These are phyloP conservation scores for Chymomyza procnemis DNA, from an alignment of 2,888 invertebrate species.

Conservation along the genomic window DNA sequence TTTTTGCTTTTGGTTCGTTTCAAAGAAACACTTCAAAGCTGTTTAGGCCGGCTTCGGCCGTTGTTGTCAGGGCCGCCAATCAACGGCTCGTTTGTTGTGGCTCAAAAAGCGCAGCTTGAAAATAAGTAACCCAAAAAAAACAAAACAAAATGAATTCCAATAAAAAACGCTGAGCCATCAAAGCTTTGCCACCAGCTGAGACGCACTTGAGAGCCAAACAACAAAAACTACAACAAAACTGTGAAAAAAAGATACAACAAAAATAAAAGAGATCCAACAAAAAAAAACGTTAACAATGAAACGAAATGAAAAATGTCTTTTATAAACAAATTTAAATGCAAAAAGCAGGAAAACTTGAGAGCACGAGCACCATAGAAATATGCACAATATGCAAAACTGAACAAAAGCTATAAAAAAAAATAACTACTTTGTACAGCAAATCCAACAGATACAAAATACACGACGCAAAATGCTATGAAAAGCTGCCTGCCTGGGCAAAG, in stretches of 20 bases:
- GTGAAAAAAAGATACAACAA: slow-evolving; percentile 31
- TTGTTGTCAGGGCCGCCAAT: slow-evolving; percentile 56
- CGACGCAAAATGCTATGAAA: slow-evolving; percentile 23
- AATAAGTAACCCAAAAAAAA: slow-evolving; percentile 56
- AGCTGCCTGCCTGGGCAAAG: slow-evolving; percentile 37
- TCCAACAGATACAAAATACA: background rate
- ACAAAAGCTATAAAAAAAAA: slow-evolving; percentile 31
- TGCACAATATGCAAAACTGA: slow-evolving; percentile 60
- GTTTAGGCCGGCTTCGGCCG: slow-evolving; percentile 2
- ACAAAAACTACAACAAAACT: slow-evolving; percentile 9
- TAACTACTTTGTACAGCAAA: background rate
- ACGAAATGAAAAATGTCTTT: slow-evolving; percentile 27
- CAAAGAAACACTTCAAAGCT: slow-evolving; percentile 33
- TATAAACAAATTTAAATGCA: slow-evolving; percentile 25
- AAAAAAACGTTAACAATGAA: slow-evolving; percentile 20
- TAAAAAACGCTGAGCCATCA: slow-evolving; percentile 68
- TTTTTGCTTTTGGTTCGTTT: background rate
- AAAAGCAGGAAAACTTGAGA: slow-evolving; percentile 52
- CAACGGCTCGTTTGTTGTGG: slow-evolving; percentile 50
- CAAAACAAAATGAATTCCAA: slow-evolving; percentile 67
- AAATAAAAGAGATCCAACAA: slow-evolving; percentile 37
- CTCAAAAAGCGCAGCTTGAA: slow-evolving; percentile 55
- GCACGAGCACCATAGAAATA: slow-evolving; percentile 36
- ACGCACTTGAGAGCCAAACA: slow-evolving; percentile 26
- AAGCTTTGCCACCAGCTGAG: slow-evolving; percentile 46